Evolutionary conservation across 2,113 vertebrate species (phyloP).

Genomic region (Helogale parvula): DNA sequence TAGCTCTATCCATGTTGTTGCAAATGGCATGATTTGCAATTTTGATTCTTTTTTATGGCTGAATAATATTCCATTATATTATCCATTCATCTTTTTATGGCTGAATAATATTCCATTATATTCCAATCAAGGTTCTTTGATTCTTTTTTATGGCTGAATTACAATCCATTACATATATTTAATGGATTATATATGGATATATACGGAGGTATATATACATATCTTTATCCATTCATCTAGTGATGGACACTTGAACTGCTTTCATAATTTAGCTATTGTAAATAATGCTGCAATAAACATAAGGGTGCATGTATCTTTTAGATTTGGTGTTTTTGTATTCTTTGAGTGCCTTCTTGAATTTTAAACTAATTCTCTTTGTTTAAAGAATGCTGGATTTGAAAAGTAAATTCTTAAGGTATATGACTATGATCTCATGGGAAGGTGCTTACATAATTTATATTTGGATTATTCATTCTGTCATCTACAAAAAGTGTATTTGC

Average conservation of each 20-base stretch:
- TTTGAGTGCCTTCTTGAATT: neutral
- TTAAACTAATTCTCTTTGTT: slow-evolving; percentile 37
- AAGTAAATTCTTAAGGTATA: slow-evolving; percentile 11
- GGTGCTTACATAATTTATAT: slow-evolving; percentile 16
- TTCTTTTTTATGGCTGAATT: too few relatives aligned
- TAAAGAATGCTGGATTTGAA: slow-evolving; percentile 27
- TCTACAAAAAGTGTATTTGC: slow-evolving; percentile 76
- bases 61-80: neutral
- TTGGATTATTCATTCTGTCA: slow-evolving; percentile 61
- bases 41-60: neutral
- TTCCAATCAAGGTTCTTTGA: too few relatives aligned
- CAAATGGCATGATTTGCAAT: neutral
- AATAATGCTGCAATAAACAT: neutral
- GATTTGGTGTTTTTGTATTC: neutral
- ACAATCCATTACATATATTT: neutral
- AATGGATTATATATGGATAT: neutral
- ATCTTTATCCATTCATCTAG: neutral
- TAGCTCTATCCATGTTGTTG: neutral
- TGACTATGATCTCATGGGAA: neutral
- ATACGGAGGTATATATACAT: neutral
- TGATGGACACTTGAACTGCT: neutral
- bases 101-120: neutral
- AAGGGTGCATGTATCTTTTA: neutral
- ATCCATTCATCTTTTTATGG: neutral
- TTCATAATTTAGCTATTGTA: neutral